Evolutionary conservation across 2,113 vertebrate species (phyloP), one percentile per base, ranked within the genome.

Genomic region (Hiodon tergisus): DNA sequence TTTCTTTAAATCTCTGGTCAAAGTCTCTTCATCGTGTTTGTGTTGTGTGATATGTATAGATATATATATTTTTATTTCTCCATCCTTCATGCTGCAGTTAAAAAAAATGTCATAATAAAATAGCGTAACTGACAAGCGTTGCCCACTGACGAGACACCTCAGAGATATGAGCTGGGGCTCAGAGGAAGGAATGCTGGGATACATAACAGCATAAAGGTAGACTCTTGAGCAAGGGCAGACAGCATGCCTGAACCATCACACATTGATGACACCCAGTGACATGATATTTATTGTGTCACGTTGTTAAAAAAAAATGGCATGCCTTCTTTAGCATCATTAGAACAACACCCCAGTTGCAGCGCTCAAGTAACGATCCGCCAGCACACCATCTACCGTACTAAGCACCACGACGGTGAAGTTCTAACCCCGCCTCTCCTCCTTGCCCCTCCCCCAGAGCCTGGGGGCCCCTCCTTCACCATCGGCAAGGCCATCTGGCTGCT

Each of bases 401-500:
- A 50, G 13, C 50, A 54, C 9, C 73, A 7, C 8, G 55, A 59
- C 8, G 6, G n/a, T n/a, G 3, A 8, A 47, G 63, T 53, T 73
- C 63, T 51, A 3, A 59, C 63, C 47, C 17, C 11, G 11, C 52
- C 50, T 52, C 65, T 67, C 52, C 77, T 62, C 17, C 17, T 17
- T n/a, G 7, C 5, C 14, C 58, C 51, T 46, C 0, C 50, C 5
- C 58, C 51, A 59, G 97, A 99, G 86, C 97, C 97, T 1, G 97
- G 97, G 46, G 97, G 97, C 75, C 97, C 97, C 61, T 99, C 97
- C 70, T 99, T 99, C 88, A 99, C 97, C 88, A 98, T 99, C 74
- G 97, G 97, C 78, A 99, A 99, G 92, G 97, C 97, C 81, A 88
- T 99, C 86, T 99, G 97, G 97, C 88, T 99, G 81, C 95, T 99